Percentiles rank a stretch among this genome's conserved stretches.
Conservation (phyloP, 1,140 invertebrate genomes). For the Vanessa atalanta region DNA sequence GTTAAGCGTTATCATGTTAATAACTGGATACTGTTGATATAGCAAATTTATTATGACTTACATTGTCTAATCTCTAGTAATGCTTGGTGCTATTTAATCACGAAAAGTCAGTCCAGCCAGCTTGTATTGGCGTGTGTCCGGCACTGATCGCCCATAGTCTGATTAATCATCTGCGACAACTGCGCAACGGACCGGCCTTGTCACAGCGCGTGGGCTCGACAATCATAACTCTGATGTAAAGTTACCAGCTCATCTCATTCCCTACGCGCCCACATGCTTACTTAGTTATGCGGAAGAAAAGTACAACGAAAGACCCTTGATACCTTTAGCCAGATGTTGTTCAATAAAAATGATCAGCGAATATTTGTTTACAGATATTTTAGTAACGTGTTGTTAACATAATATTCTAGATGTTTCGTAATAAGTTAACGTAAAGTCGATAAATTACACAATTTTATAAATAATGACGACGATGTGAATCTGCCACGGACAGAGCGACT, state of each 20-base stretch:
- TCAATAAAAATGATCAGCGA: neutral
- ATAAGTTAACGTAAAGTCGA: slow-evolving; percentile 1
- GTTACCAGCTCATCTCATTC: slow-evolving; percentile 56
- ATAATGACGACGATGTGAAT: slow-evolving; percentile 20
- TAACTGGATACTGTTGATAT: slow-evolving; percentile 4
- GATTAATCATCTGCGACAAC: slow-evolving; percentile 76
- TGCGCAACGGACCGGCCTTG: slow-evolving; percentile 74
- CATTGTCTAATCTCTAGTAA: slow-evolving; percentile 8
- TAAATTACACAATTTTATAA: slow-evolving; percentile 27
- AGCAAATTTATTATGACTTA: slow-evolving; percentile 15
- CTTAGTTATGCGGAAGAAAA: slow-evolving; percentile 48
- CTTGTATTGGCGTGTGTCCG: slow-evolving; percentile 60
- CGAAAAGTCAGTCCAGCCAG: slow-evolving; percentile 14
- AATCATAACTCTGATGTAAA: slow-evolving; percentile 68
- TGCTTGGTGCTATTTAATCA: slow-evolving; percentile 2
- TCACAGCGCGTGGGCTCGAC: slow-evolving; percentile 62
- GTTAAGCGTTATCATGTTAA: neutral
- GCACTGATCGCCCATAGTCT: slow-evolving; percentile 63
- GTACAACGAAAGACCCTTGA: slow-evolving; percentile 1
- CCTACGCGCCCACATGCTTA: slow-evolving; percentile 38
- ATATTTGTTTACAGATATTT: neutral
- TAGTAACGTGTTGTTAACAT: neutral
- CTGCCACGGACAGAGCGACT: slow-evolving; percentile 16
- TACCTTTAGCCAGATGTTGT: neutral
- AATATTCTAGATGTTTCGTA: slow-evolving; percentile 19